Conservation (phyloP, 2,888 invertebrate species). For the Nebria brevicollis region DNA sequence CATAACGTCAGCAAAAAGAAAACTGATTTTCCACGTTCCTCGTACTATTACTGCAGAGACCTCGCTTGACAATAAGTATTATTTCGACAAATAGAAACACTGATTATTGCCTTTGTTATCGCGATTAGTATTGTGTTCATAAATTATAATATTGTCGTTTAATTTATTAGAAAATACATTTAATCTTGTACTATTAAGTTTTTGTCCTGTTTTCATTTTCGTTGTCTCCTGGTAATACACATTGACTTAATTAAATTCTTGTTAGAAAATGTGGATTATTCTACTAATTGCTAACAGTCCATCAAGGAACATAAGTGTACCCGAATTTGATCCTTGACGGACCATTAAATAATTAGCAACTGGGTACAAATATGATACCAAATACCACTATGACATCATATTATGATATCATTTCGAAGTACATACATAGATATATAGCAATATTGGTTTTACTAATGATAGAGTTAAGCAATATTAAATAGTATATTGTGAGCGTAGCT, state of each 20-base stretch:
- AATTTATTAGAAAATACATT: not conserved
- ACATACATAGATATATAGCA: not conserved
- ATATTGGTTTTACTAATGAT: not conserved
- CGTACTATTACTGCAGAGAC: not conserved
- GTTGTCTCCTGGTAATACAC: slow-evolving; percentile 19
- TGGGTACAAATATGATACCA: too few species aligned
- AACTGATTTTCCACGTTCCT: not conserved
- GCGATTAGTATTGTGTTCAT: not conserved
- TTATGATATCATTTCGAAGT: too few species aligned
- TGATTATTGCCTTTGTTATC: not conserved
- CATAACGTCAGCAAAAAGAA: not conserved
- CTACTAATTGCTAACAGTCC: not conserved
- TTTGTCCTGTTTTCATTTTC: slow-evolving; percentile 35
- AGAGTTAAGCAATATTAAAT: slow-evolving; percentile 7
- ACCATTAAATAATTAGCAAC: too few species aligned
- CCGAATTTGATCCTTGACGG: too few species aligned
- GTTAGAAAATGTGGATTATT: slow-evolving; percentile 10
- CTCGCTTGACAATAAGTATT: not conserved
- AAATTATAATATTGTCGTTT: not conserved
- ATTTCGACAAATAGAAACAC: not conserved
- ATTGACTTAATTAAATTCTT: slow-evolving; percentile 35
- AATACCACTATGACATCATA: too few species aligned
- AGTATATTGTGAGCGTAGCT: slow-evolving; percentile 20
- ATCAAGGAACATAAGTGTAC: too few species aligned
- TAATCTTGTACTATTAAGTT: slow-evolving; percentile 26